phyloP scores from a whole-genome alignment of 1,140 invertebrate species.

The Theocolax elegans region DNA sequence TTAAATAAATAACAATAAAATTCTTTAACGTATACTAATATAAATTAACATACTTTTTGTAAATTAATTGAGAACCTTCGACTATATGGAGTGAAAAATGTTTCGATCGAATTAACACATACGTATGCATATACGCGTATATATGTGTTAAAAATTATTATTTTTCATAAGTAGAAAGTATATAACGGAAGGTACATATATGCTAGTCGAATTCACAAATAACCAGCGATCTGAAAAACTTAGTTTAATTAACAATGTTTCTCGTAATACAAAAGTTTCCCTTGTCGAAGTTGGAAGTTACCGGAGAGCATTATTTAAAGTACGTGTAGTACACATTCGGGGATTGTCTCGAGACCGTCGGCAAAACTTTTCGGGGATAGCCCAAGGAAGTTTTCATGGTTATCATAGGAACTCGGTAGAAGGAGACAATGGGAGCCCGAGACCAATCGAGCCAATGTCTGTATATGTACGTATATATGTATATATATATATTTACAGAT shows the following conservation, averaged over 20 bases:
- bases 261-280: not conserved
- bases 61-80: too few relatives aligned
- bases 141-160: too few relatives aligned
- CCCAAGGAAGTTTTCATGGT: constrained; percentile 33
- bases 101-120: too few relatives aligned
- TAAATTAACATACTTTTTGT: too few relatives aligned
- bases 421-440: constrained; percentile 45
- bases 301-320: constrained; percentile 37
- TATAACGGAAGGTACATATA: too few relatives aligned
- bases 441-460: constrained; percentile 52
- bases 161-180: too few relatives aligned
- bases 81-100: too few relatives aligned
- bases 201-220: too few relatives aligned
- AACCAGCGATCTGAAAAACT: too few relatives aligned
- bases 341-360: constrained; percentile 24
- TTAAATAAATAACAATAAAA: too few relatives aligned
- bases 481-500: constrained; percentile 53
- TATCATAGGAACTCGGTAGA: constrained; percentile 7
- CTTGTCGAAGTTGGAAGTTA: constrained; percentile 2
- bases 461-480: constrained; percentile 45
- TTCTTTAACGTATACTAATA: too few relatives aligned
- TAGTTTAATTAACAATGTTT: constrained; percentile 30
- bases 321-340: constrained; percentile 35
- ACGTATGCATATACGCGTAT: too few relatives aligned
- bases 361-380: constrained; percentile 23